These are phyloP conservation scores for Stictocephala bisonia DNA, from an alignment of 2,888 invertebrate species.

Conservation along the genomic window DNA sequence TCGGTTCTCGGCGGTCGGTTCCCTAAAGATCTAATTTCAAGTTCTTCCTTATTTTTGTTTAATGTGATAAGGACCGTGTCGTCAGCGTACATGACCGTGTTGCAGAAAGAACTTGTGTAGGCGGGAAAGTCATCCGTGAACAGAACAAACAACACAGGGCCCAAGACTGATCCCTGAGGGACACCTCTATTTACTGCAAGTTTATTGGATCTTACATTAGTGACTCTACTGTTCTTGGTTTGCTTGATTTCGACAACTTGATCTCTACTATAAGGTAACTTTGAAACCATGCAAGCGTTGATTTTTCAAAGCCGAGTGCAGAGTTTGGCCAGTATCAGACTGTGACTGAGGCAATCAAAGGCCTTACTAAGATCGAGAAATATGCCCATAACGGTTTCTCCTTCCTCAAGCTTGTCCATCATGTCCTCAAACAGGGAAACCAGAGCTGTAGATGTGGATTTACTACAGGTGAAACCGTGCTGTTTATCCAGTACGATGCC, in stretches of 20 bases:
- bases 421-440: background rate
- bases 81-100: conserved; percentile 18
- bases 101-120: background rate
- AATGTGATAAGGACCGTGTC: conserved; percentile 11
- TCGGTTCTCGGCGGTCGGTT: too few species aligned
- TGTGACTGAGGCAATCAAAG: background rate
- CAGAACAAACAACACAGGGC: conserved; percentile 4
- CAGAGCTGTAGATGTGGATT: background rate
- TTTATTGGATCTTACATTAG: background rate
- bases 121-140: conserved; percentile 12
- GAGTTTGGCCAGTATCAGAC: background rate
- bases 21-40: too few species aligned
- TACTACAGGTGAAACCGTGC: background rate
- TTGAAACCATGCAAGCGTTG: background rate
- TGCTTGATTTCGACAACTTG: background rate
- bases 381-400: background rate
- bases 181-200: conserved; percentile 1
- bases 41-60: conserved; percentile 10
- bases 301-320: background rate
- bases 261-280: background rate
- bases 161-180: conserved; percentile 15
- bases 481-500: background rate
- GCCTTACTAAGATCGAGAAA: background rate
- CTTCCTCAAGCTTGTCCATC: conserved; percentile 6
- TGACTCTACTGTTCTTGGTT: background rate